Evolutionary conservation across 92 coral and sea anemone species (phyloP).

Genomic region (Siderastrea siderea): DNA sequence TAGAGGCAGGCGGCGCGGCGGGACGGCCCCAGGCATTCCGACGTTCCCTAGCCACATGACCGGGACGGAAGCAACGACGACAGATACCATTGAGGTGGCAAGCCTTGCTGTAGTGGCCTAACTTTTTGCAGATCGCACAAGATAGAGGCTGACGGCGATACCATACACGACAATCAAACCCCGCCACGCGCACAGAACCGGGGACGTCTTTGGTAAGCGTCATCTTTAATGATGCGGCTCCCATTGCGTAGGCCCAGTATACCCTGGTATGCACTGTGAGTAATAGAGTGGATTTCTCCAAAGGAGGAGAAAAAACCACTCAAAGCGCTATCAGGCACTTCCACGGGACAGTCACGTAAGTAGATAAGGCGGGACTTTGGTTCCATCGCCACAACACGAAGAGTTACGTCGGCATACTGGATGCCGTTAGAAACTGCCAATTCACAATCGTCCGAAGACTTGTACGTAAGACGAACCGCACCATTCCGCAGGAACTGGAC

Average conservation of each 20-base stretch:
- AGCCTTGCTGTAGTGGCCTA: not conserved
- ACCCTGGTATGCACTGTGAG: fast-evolving
- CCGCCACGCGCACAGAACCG: not conserved
- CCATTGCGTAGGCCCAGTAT: not conserved
- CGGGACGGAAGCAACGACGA: not conserved
- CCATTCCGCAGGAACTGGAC: not conserved
- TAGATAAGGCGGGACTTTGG: not conserved
- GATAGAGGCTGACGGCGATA: not conserved
- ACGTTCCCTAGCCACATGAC: constrained; percentile 31
- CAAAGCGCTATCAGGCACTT: not conserved
- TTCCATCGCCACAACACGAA: not conserved
- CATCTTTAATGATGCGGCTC: not conserved
- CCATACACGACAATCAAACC: not conserved
- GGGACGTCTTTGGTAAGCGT: not conserved
- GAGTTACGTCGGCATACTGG: not conserved
- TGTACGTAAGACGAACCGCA: not conserved
- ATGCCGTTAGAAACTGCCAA: not conserved
- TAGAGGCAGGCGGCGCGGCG: not conserved
- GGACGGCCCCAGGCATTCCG: not conserved
- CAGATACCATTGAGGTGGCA: not conserved
- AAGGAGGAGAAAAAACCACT: not conserved
- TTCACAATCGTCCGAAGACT: not conserved
- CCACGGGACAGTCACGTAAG: not conserved
- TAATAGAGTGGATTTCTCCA: not conserved
- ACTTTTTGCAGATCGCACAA: not conserved